Base-by-base conservation (phyloP, 2,797 vertebrate species). In the Petrocephalus schoutedeni region DNA sequence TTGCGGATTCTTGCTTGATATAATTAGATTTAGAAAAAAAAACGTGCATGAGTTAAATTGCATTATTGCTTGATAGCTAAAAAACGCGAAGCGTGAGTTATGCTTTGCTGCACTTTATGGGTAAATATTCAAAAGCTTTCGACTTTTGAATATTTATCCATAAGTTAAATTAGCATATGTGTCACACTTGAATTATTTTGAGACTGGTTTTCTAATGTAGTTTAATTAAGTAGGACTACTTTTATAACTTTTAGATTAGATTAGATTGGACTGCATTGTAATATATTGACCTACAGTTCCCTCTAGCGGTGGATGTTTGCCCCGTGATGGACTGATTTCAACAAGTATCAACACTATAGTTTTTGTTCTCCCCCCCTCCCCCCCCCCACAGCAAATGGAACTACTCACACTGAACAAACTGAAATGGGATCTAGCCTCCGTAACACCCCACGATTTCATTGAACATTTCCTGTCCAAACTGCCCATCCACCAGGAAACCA, bases 391-490 rank as follows among this genome's bases (percentile, higher is more conserved):
- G 98, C 97, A 98, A 95, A 99, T 99, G 98, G 98, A 99, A 94
- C 94, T 99, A 92, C 95, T 98, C 88, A 96, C 98, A 92, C 96
- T 99, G 91, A 98, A 97, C 96, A 99, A 98, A 91, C 96, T 99
- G 92, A 99, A 99, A 94, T 99, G 98, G 98, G 98, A 99, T 92
- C 95, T 99, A 95, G 98, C 98, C 0, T 97, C 98, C 67, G 97
- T 97, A 93, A 99, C 98, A 7, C 97, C 98, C 59, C 98, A 99
- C 64, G 98, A 99, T 91, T 99, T 99, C 96, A 98, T 99, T 51
- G 98, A 99, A 92, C 98, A 99, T 94, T 99, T 99, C 95, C 97
- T 99, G 90, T 96, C 96, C 95, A 99, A 99, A 94, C 96, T 99
- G 95, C 96, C 97, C 64, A 96, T 98, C 94, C 93, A 96, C 83